Evolutionary conservation across 2,888 invertebrate species (phyloP), one percentile per base, ranked within the genome.

Genomic region (Epinotia ramella): DNA sequence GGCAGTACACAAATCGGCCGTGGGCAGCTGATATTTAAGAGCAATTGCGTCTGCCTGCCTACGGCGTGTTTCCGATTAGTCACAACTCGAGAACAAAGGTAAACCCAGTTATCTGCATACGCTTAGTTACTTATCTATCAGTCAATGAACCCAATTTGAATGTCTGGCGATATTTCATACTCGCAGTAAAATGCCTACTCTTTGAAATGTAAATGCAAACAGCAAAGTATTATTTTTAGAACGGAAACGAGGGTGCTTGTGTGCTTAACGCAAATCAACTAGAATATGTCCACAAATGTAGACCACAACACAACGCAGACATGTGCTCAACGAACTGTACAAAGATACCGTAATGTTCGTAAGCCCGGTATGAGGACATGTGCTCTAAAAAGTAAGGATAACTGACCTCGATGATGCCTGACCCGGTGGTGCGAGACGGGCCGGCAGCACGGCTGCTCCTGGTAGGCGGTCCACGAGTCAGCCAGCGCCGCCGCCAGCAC

Each of bases 401-500:
- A 87, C 91, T 90, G 84, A 94, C 96, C 96, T 96, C 96, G 94
- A 81, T 96, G 96, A 87, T 96, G 96, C 78, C 96, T 88, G 78
- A 96, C 95, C 76, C 96, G 95, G 80, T 94, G 94, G 85, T 96
- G 96, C 76, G 95, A 90, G 74, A 92, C 93, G 60, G 95, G 95
- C 74, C 95, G 92, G 88, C 96, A 96, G 87, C 96, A 96, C 63
- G 96, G 96, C 87, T 95, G 95, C 90, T 96, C 96, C 92, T 95
- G 95, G 87, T 95, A 96, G 82, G 95, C 95, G 63, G 95, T 95
- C 96, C 96, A 96, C 83, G 95, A 96, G 91, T 95, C 96, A 81
- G 95, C 96, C 88, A 93, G 91, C 80, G 90, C 96, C 81, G 93
- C 95, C 83, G 88, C 89, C 84, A 91, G 79, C 84, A 89, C 82